Evolutionary conservation across 2,113 vertebrate genomes (phyloP).

Genomic region (Speoplatyrhinus poulsoni): DNA sequence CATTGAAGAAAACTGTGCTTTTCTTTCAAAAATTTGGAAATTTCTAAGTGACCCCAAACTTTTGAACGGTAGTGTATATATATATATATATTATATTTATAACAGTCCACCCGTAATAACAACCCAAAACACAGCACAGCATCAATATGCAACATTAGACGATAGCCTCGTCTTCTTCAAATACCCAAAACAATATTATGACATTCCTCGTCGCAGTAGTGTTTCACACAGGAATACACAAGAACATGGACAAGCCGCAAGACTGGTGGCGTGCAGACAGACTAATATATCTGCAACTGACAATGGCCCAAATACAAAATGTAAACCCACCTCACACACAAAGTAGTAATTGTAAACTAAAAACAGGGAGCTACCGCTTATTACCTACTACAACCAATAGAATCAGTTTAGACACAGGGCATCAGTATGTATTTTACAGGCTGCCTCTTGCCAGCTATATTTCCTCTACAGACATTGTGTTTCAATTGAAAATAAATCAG

Average conservation of each 20-base stretch:
- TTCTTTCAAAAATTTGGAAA: too few relatives aligned
- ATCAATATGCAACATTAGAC: background rate
- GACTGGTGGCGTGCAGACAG: too few relatives aligned
- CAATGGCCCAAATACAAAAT: too few relatives aligned
- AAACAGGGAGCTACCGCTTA: slow-evolving; percentile 8
- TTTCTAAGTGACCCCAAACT: too few relatives aligned
- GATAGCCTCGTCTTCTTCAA: background rate
- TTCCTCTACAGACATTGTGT: slow-evolving; percentile 60
- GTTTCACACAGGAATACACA: background rate
- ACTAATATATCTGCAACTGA: too few relatives aligned
- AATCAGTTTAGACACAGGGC: slow-evolving; percentile 27
- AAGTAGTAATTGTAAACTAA: background rate
- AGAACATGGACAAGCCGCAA: too few relatives aligned
- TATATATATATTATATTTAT: background rate
- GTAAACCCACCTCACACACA: too few relatives aligned
- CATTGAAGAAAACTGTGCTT: too few relatives aligned
- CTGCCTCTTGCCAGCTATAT: slow-evolving; percentile 35
- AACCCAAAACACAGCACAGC: background rate
- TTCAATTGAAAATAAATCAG: slow-evolving; percentile 55
- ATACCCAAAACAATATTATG: background rate
- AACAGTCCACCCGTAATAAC: slow-evolving; percentile 16
- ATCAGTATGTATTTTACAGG: slow-evolving; percentile 34
- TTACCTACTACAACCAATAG: slow-evolving; percentile 18
- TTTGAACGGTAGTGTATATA: too few relatives aligned
- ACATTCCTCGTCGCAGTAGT: background rate